These are phyloP conservation scores for Epinephelus fuscoguttatus DNA, from an alignment of 2,113 vertebrate genomes.

Conservation along the genomic window DNA sequence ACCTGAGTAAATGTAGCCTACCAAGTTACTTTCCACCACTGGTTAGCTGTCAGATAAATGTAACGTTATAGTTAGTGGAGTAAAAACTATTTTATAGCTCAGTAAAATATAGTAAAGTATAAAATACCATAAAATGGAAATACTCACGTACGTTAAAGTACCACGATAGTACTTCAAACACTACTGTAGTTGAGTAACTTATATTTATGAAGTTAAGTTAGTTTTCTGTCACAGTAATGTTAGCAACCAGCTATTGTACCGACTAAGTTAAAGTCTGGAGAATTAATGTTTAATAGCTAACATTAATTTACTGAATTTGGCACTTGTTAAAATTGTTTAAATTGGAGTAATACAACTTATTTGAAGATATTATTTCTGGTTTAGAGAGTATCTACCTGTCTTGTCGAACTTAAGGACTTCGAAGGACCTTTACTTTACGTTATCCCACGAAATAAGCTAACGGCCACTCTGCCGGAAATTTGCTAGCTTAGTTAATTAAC, in stretches of 20 bases:
- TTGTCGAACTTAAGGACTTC: not conserved
- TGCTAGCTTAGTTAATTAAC: not conserved
- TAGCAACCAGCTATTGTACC: not conserved
- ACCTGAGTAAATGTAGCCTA: too few relatives aligned
- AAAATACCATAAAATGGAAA: not conserved
- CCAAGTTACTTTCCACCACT: too few relatives aligned
- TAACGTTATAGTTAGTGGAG: not conserved
- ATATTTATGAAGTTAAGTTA: too few relatives aligned
- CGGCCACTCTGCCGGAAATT: not conserved
- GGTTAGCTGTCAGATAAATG: too few relatives aligned
- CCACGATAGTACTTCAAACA: not conserved
- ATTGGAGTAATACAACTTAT: not conserved
- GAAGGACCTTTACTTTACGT: not conserved
- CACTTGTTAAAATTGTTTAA: slow-evolving; percentile 6
- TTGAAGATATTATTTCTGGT: slow-evolving; percentile 16
- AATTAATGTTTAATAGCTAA: not conserved
- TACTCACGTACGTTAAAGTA: not conserved
- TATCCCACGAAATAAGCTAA: not conserved
- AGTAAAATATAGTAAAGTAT: not conserved
- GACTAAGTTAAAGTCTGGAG: not conserved
- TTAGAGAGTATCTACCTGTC: not conserved
- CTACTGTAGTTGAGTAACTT: too few relatives aligned
- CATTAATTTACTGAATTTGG: slow-evolving; percentile 25
- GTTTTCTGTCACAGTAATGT: not conserved
- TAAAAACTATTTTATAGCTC: not conserved